These are phyloP conservation scores for Euborellia annulipes DNA, from an alignment of 1,140 invertebrate species.

Conservation along the genomic window DNA sequence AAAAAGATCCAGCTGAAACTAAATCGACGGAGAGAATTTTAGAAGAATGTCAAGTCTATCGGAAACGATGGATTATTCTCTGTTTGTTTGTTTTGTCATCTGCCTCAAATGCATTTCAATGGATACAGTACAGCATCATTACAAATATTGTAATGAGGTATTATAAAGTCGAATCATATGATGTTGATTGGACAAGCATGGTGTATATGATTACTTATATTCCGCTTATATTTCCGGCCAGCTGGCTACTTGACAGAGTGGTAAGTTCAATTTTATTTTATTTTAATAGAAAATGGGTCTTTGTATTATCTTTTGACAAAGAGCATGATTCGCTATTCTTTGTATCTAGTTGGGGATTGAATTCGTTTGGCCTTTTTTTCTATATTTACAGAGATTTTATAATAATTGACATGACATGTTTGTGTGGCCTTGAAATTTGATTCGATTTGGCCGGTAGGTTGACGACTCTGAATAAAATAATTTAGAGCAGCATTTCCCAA, in stretches of 20 bases:
- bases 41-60: slow-evolving; percentile 50
- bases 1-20: background rate
- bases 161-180: slow-evolving; percentile 53
- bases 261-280: too few species aligned
- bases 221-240: slow-evolving; percentile 89
- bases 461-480: too few species aligned
- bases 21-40: background rate
- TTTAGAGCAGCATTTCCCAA: too few species aligned
- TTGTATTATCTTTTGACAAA: too few species aligned
- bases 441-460: too few species aligned
- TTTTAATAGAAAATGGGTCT: too few species aligned
- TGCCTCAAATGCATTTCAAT: slow-evolving; percentile 79
- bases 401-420: too few species aligned
- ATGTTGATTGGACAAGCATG: slow-evolving; percentile 91
- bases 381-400: too few species aligned
- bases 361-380: too few species aligned
- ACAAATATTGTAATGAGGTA: slow-evolving; percentile 54
- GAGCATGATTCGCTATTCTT: too few species aligned
- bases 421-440: too few species aligned
- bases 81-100: slow-evolving; percentile 79
- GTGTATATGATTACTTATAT: slow-evolving; percentile 96
- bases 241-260: slow-evolving; percentile 78
- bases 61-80: slow-evolving; percentile 72
- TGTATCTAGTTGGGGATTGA: too few species aligned
- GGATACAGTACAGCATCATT: slow-evolving; percentile 82